phyloP scores from a whole-genome alignment of 2,113 vertebrate genomes.

The Ameiurus melas region DNA sequence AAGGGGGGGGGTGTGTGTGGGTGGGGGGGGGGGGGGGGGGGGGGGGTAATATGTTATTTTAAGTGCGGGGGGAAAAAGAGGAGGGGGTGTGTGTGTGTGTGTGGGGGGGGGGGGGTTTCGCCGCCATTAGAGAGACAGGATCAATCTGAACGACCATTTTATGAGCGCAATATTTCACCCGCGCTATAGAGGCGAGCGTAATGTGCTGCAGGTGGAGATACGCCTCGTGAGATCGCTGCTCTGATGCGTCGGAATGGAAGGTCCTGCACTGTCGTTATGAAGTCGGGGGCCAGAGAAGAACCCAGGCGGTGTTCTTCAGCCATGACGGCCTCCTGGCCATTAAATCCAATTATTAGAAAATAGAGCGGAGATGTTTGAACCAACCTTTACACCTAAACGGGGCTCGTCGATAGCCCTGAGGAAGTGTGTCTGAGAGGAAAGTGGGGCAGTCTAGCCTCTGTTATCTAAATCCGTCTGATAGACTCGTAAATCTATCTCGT shows the following conservation, averaged over 20 bases:
- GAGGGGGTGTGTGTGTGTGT: no score
- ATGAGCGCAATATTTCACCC: conserved; percentile 52
- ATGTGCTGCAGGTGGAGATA: conserved; percentile 36
- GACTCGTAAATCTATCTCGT: conserved; percentile 9
- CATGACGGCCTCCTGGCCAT: not conserved
- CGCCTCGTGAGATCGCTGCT: conserved; percentile 5
- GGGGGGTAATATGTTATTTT: no score
- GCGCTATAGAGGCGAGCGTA: conserved; percentile 19
- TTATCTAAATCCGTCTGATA: conserved; percentile 31
- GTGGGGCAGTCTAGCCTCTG: not conserved
- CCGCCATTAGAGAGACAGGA: conserved; percentile 41
- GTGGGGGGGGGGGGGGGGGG: not conserved
- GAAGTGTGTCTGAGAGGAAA: conserved; percentile 2
- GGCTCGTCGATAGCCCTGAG: conserved; percentile 4
- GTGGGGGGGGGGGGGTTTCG: not conserved
- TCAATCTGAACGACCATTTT: conserved; percentile 51
- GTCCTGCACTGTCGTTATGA: conserved; percentile 1
- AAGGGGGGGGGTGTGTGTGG: no score
- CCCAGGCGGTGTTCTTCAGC: not conserved
- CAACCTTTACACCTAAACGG: conserved; percentile 12
- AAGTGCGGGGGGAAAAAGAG: not conserved
- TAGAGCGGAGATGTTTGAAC: conserved; percentile 4
- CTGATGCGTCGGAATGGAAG: conserved; percentile 21
- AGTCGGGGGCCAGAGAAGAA: not conserved
- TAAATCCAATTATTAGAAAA: conserved; percentile 20